phyloP scores from a whole-genome alignment of 2,888 invertebrate genomes.

The Acanthococcus lagerstroemiae region DNA sequence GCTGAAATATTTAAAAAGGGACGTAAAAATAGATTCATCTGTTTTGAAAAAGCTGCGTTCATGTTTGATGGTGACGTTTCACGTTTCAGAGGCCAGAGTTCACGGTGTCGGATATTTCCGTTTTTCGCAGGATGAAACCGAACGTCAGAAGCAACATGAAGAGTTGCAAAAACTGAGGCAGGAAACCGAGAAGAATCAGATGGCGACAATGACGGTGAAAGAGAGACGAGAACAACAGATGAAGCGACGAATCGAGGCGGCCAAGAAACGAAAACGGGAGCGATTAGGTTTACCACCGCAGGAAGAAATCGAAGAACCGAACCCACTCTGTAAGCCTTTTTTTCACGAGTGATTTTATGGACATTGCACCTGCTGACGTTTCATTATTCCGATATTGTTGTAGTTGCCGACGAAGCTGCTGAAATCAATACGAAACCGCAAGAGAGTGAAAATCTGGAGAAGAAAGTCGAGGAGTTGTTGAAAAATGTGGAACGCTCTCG shows the following conservation, averaged over 20 bases:
- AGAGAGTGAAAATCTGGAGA: conserved; percentile 3
- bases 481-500: conserved; percentile 39
- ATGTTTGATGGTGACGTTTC: no score
- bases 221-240: conserved; percentile 53
- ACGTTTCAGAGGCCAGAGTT: conserved; percentile 69
- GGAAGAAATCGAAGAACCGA: conserved; percentile 35
- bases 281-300: conserved; percentile 62
- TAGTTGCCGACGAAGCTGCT: not conserved
- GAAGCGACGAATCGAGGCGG: conserved; percentile 60
- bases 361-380: no score
- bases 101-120: conserved; percentile 89
- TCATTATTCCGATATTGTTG: not conserved
- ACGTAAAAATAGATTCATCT: no score
- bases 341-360: no score
- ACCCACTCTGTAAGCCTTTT: not conserved
- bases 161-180: conserved; percentile 59
- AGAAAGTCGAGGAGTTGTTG: conserved; percentile 37
- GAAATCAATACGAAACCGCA: not conserved
- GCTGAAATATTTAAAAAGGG: no score
- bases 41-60: no score
- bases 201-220: conserved; percentile 51
- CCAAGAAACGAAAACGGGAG: conserved; percentile 60
- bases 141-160: conserved; percentile 69
- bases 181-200: conserved; percentile 60
- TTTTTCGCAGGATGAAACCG: conserved; percentile 75